phyloP scores from a whole-genome alignment of 2,113 vertebrate genomes.

The Passerina amoena region DNA sequence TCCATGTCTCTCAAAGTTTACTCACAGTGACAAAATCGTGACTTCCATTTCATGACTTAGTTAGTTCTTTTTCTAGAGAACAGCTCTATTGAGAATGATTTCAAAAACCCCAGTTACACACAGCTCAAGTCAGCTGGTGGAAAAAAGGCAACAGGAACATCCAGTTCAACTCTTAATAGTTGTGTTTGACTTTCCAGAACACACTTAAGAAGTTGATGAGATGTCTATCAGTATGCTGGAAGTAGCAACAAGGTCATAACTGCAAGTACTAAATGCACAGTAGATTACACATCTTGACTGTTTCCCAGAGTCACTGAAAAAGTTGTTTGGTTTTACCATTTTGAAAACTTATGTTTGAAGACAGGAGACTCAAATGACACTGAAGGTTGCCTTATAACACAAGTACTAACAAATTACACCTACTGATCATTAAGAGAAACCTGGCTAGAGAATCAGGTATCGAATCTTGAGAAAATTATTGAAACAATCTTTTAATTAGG shows the following conservation, averaged over 20 bases:
- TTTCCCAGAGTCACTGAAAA: neutral
- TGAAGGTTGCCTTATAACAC: neutral
- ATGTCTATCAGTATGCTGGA: neutral
- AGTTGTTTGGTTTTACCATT: neutral
- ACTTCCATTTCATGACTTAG: neutral
- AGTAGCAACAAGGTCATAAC: neutral
- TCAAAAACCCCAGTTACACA: neutral
- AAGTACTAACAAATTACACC: neutral
- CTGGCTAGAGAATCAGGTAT: neutral
- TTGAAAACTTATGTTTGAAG: neutral
- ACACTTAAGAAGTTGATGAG: neutral
- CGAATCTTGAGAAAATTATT: neutral
- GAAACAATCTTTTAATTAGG: neutral
- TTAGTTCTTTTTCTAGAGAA: neutral
- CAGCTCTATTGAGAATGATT: neutral
- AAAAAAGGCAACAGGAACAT: neutral
- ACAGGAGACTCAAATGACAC: neutral
- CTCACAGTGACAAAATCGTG: neutral
- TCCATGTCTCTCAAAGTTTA: neutral
- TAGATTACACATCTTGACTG: neutral
- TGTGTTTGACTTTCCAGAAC: slow-evolving; percentile 7
- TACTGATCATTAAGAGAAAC: neutral
- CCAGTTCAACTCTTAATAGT: neutral
- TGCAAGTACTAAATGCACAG: neutral
- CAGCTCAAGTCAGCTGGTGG: neutral